Base-by-base conservation (phyloP, 2,113 vertebrate genomes). In the Istiophorus platypterus region DNA sequence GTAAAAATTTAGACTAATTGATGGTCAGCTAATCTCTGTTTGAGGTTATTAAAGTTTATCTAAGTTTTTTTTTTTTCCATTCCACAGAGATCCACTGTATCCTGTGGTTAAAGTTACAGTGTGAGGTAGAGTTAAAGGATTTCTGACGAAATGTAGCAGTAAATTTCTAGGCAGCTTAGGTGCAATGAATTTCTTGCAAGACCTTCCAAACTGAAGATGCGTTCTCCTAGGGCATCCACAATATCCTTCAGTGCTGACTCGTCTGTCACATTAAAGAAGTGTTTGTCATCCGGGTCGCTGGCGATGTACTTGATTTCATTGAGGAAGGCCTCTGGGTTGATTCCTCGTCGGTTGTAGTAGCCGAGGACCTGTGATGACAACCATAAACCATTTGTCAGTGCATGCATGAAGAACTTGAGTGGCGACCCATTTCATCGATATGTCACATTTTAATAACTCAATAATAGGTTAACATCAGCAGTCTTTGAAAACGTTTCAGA, bases 151-250 rank as follows among this genome's bases (percentile, higher is more conserved):
- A 56, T 52, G 54, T 39, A 12, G 13, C 12, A n/a, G 29, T 61
- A 18, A 2, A 37, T 67, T 29, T 27, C 18, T 9, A 39, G 31
- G 29, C 5, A 39, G 8, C 52, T 65, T 20, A 37, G 10, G 7
- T 61, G 34, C 71, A 78, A 0, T 64, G 0, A 54, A 68, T 74
- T 39, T 29, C 7, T 22, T 54, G 20, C 7, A 37, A 47, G 70
- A 99, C 98, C 98, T 96, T 99, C 98, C 86, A 99, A 89, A 85
- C 97, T 99, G 92, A 99, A 99, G 89, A 99, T 99, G 77, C 97
- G 95, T 37, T 99, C 98, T 59, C 98, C 98, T 17, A 99, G 94
- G 0, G 98, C 98, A 0, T 99, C 98, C 2, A 99, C 98, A 0
- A 99, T 99, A 84, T 99, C 98, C 88, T 99, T 99, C 74, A 99